Evolutionary conservation across 2,113 vertebrate genomes (phyloP).

Genomic region (Clarias batrachus): DNA sequence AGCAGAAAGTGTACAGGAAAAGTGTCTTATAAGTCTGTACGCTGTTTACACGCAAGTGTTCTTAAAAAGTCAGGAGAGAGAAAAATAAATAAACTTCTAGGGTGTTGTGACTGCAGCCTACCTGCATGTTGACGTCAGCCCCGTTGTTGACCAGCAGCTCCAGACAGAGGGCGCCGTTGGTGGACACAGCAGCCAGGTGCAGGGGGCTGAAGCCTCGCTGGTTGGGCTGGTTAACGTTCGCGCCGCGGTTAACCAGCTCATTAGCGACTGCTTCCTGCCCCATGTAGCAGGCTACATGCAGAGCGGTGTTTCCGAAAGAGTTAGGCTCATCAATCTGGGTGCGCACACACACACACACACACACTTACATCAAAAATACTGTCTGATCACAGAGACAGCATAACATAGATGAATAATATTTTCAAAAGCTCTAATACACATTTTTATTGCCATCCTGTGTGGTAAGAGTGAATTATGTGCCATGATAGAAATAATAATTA

Average conservation of each 20-base stretch:
- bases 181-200: slow-evolving; percentile 92
- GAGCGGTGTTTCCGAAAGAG: slow-evolving; percentile 88
- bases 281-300: slow-evolving; percentile 94
- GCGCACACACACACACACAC: not conserved
- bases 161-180: slow-evolving; percentile 89
- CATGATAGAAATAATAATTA: too few relatives aligned
- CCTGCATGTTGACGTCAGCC: slow-evolving; percentile 93
- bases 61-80: not conserved
- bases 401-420: not conserved
- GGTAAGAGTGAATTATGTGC: too few relatives aligned
- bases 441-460: not conserved
- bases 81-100: not conserved
- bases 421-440: not conserved
- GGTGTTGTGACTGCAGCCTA: slow-evolving; percentile 44
- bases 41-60: not conserved
- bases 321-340: slow-evolving; percentile 88
- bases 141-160: slow-evolving; percentile 95
- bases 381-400: not conserved
- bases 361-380: not conserved
- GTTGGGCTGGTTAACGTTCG: slow-evolving; percentile 93
- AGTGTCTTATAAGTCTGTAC: too few relatives aligned
- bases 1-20: not conserved
- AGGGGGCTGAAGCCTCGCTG: slow-evolving; percentile 88
- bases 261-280: slow-evolving; percentile 92
- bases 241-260: slow-evolving; percentile 91